phyloP scores from a whole-genome alignment of 2,113 vertebrate genomes.

The Oophaga pumilio region DNA sequence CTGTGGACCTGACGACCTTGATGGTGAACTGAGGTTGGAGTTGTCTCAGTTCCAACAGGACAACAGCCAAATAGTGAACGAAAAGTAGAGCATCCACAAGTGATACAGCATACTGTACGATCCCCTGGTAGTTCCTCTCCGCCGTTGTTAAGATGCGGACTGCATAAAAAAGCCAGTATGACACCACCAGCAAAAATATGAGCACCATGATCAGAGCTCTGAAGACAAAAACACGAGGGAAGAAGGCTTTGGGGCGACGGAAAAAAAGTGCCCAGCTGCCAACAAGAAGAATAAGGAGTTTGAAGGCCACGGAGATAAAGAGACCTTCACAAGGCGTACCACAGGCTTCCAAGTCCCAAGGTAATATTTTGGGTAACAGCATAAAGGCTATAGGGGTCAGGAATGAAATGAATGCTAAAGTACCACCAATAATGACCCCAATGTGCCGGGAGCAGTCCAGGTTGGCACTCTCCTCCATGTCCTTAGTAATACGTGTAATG shows the following conservation, averaged over 20 bases:
- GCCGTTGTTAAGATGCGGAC: conserved; percentile 83
- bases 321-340: conserved; percentile 90
- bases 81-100: conserved; percentile 90
- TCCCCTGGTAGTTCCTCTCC: conserved; percentile 83
- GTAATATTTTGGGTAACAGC: conserved; percentile 86
- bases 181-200: conserved; percentile 86
- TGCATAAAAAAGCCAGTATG: conserved; percentile 92
- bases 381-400: conserved; percentile 88
- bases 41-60: conserved; percentile 88
- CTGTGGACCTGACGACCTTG: conserved; percentile 87
- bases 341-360: conserved; percentile 85
- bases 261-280: conserved; percentile 93
- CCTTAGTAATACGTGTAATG: conserved; percentile 87
- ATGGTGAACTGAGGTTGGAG: conserved; percentile 91
- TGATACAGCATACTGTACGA: conserved; percentile 88
- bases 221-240: conserved; percentile 86
- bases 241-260: conserved; percentile 82
- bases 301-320: conserved; percentile 92
- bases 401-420: conserved; percentile 85
- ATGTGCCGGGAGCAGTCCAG: conserved; percentile 87
- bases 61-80: conserved; percentile 89
- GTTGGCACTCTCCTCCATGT: conserved; percentile 88
- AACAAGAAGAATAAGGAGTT: conserved; percentile 88
- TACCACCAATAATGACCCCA: conserved; percentile 75
- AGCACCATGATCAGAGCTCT: conserved; percentile 88